Evolutionary conservation across 2,113 vertebrate species (phyloP).

Genomic region (Ailuropoda melanoleuca): DNA sequence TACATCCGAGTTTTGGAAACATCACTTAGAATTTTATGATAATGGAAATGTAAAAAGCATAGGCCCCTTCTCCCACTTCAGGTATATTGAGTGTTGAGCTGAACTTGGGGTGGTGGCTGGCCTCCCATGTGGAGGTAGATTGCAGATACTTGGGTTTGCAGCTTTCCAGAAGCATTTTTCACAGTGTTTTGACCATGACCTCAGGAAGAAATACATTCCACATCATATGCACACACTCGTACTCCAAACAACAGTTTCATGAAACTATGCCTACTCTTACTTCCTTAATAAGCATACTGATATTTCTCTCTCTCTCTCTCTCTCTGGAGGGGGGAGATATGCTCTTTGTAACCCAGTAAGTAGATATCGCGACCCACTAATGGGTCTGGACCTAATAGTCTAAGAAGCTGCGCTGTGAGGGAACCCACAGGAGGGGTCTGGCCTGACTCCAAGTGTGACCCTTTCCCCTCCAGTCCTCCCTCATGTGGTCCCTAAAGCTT

Average conservation of each 20-base stretch:
- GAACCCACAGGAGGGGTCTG: neutral
- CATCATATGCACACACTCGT: neutral
- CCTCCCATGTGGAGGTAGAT: neutral
- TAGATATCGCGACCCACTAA: neutral
- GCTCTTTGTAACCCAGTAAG: neutral
- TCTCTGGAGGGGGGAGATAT: neutral
- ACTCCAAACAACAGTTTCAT: neutral
- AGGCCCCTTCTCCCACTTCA: neutral
- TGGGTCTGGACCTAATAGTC: neutral
- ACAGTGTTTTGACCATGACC: neutral
- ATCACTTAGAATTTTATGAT: neutral
- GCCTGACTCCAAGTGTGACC: neutral
- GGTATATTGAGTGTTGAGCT: neutral
- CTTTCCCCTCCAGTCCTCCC: neutral
- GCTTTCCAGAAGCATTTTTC: neutral
- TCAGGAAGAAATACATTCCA: neutral
- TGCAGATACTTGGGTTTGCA: neutral
- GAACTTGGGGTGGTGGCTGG: neutral
- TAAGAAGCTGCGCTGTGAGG: neutral
- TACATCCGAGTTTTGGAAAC: neutral
- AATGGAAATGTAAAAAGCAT: neutral
- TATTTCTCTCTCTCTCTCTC: neutral
- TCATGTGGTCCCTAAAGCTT: neutral
- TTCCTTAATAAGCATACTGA: slow-evolving; percentile 31
- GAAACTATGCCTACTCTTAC: neutral